These are phyloP conservation scores for Geopemphigus sp. DNA, from an alignment of 1,140 invertebrate genomes.

Conservation along the genomic window DNA sequence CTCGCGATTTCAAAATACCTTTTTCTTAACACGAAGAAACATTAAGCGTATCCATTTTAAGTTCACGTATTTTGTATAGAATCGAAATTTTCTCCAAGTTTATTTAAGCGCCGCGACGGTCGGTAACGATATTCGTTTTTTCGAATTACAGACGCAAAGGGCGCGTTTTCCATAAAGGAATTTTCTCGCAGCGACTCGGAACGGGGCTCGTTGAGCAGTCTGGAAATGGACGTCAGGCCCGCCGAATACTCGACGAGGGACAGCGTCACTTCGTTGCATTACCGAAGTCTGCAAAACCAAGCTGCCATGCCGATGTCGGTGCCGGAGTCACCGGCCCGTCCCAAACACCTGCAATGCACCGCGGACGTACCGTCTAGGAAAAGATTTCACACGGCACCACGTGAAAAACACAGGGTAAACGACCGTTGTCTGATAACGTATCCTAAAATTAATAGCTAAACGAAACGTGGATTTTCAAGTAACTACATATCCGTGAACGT, in stretches of 20 bases:
- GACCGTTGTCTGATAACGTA: neutral
- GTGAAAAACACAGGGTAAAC: slow-evolving; percentile 62
- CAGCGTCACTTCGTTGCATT: slow-evolving; percentile 35
- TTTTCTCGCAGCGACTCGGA: slow-evolving; percentile 29
- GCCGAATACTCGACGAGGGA: slow-evolving; percentile 30
- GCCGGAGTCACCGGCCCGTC: neutral
- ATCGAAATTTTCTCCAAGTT: no score
- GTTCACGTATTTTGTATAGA: no score
- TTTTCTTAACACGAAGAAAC: no score
- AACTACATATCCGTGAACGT: no score
- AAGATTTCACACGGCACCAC: slow-evolving; percentile 63
- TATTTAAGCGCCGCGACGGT: no score
- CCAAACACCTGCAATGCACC: slow-evolving; percentile 8
- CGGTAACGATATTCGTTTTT: no score
- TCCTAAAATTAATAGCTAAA: no score
- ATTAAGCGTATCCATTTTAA: no score
- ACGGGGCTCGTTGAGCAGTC: slow-evolving; percentile 33
- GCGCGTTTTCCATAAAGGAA: slow-evolving; percentile 11
- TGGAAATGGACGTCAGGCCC: slow-evolving; percentile 6
- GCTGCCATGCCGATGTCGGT: neutral
- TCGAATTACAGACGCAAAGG: neutral
- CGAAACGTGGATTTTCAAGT: no score
- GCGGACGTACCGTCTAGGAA: slow-evolving; percentile 55
- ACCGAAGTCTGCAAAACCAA: slow-evolving; percentile 37
- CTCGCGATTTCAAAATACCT: no score